Evolutionary conservation across 1,140 invertebrate species (phyloP), one percentile per base, ranked within the genome.

Genomic region (Hylaeus anthracinus): DNA sequence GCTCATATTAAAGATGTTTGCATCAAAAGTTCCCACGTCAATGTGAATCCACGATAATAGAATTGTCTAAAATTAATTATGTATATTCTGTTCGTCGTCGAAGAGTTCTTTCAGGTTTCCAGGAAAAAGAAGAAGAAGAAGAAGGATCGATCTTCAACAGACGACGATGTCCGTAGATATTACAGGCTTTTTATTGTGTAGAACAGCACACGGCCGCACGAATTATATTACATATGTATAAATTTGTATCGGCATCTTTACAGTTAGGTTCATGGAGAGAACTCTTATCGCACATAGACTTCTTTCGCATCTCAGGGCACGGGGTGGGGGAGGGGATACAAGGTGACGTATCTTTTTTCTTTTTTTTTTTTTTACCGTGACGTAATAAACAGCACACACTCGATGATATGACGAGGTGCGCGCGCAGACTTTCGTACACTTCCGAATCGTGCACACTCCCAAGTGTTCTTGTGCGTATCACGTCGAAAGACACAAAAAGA

Each of bases 171-270:
- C 72, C 63, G 63, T 65, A 88, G 87, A 90, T 90, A 90, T 90
- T 90, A 90, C 88, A 90, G 88, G 86, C 85, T 90, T 90, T 86
- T 91, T 91, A 91, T 86, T 91, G 85, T 90, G 85, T 90, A 87
- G 84, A 87, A 88, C 88, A 89, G 85, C 88, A 85, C 85, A 53
- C 64, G 65, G 84, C 84, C 88, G 86, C 73, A 72, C 86, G 88
- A 91, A 91, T 92, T 92, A 92, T 92, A 92, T 92, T 92, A 92
- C 91, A 92, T 92, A 92, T 92, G 89, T 92, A 92, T 92, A 92
- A 91, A 92, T 86, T 91, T 91, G 88, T 88, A 90, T 91, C 86
- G 86, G 90, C 88, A 88, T 91, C 87, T 90, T 91, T 90, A 90
- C 88, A 90, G 78, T 86, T 88, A 89, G 83, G 86, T 88, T 89